These are phyloP conservation scores for Onychostoma macrolepis DNA, from an alignment of 2,113 vertebrate species.

Conservation along the genomic window DNA sequence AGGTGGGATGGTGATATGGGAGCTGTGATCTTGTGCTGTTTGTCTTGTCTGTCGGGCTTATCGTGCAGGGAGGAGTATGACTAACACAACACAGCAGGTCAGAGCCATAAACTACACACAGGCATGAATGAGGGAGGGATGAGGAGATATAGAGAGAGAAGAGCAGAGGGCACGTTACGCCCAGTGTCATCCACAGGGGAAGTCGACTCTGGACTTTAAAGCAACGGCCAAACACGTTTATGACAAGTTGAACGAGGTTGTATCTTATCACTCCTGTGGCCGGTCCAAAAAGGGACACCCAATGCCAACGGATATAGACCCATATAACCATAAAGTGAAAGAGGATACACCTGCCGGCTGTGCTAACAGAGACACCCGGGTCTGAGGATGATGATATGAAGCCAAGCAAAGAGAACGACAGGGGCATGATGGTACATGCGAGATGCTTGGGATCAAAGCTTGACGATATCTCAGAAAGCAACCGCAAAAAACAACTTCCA, in stretches of 20 bases:
- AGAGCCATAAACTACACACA: constrained; percentile 32
- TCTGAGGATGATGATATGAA: background rate
- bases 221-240: constrained; percentile 30
- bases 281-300: constrained; percentile 36
- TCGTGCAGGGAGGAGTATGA: background rate
- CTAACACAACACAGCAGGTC: constrained; percentile 13
- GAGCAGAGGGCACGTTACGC: constrained; percentile 23
- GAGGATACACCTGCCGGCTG: constrained; percentile 25
- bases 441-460: constrained; percentile 33
- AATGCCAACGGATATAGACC: constrained; percentile 47
- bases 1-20: background rate
- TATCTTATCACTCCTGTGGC: constrained; percentile 17
- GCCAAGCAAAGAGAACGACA: constrained; percentile 5
- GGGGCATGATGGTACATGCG: constrained; percentile 19
- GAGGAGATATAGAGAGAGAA: constrained; percentile 8
- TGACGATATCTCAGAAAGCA: constrained; percentile 23
- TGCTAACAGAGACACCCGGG: constrained; percentile 16
- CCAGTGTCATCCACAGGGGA: constrained; percentile 10
- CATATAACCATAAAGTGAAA: constrained; percentile 56
- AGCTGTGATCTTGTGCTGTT: constrained; percentile 1
- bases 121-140: constrained; percentile 1
- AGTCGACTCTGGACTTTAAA: constrained; percentile 51
- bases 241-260: constrained; percentile 35
- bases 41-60: constrained; percentile 30
- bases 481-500: constrained; percentile 8